These are phyloP conservation scores for Myopa tessellatipennis DNA, from an alignment of 2,888 invertebrate species.

Conservation along the genomic window DNA sequence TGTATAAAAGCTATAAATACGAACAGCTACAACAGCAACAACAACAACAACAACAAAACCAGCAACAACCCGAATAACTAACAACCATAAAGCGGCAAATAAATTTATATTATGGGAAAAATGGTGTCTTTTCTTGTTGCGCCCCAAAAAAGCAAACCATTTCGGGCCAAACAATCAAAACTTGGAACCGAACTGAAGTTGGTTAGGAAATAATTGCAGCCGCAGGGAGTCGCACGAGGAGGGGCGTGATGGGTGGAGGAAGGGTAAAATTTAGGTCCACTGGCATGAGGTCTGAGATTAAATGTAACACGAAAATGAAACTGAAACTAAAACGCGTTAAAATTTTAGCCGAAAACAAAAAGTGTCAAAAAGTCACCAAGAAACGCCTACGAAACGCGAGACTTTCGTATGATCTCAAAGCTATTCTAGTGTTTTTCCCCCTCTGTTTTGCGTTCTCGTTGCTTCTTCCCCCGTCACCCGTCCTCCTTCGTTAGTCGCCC, in stretches of 20 bases:
- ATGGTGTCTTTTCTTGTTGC: neutral
- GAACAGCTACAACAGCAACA: neutral
- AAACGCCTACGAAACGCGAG: too few species aligned
- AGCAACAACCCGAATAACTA: neutral
- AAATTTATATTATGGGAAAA: constrained; percentile 21
- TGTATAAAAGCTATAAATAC: neutral
- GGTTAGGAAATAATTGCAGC: constrained; percentile 20
- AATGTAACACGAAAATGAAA: neutral
- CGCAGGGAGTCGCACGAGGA: neutral
- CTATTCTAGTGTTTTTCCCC: neutral
- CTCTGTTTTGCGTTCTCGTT: neutral
- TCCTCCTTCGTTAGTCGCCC: too few species aligned
- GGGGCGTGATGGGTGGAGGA: neutral
- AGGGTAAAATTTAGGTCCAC: neutral
- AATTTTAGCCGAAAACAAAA: neutral
- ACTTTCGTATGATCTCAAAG: too few species aligned
- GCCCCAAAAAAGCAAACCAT: too few species aligned
- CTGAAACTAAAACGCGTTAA: constrained; percentile 11
- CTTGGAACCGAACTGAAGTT: neutral
- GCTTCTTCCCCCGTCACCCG: neutral
- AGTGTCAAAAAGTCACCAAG: neutral
- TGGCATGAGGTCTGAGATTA: neutral
- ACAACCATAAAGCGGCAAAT: neutral
- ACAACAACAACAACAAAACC: neutral
- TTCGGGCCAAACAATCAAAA: constrained; percentile 6